Evolutionary conservation across 2,797 vertebrate genomes (phyloP).

Genomic region (Liasis olivaceus): DNA sequence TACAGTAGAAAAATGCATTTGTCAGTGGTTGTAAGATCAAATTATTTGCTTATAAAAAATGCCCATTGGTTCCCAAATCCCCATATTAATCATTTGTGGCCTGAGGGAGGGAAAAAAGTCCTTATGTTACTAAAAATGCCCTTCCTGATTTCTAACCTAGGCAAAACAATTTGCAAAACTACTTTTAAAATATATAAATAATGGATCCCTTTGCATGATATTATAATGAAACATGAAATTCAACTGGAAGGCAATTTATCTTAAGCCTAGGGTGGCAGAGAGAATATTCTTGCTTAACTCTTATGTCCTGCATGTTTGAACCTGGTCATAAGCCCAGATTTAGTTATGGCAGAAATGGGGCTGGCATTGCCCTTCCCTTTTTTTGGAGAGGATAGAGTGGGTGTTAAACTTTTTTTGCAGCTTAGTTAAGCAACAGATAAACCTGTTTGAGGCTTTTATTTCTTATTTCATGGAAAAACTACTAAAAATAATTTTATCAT

Average conservation of each 20-base stretch:
- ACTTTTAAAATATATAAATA: neutral
- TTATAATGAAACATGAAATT: neutral
- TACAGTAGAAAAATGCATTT: slow-evolving; percentile 37
- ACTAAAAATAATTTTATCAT: neutral
- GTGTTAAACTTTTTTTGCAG: neutral
- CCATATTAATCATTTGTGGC: neutral
- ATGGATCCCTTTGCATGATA: neutral
- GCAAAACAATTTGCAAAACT: neutral
- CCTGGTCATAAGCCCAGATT: neutral
- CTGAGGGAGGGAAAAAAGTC: too few relatives aligned
- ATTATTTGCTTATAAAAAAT: neutral
- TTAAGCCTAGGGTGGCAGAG: neutral
- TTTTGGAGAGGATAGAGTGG: neutral
- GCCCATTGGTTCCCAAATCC: neutral
- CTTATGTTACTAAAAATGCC: neutral
- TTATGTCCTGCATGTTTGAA: neutral
- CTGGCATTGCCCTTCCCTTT: neutral
- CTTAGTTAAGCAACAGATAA: neutral
- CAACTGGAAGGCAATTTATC: neutral
- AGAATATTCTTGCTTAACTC: neutral
- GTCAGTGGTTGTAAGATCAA: slow-evolving; percentile 35
- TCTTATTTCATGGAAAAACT: neutral
- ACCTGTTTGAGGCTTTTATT: neutral
- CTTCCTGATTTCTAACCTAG: neutral
- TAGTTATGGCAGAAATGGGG: neutral